Base-by-base conservation (phyloP, 1,140 invertebrate species). In the Atopsyche davidsoni region DNA sequence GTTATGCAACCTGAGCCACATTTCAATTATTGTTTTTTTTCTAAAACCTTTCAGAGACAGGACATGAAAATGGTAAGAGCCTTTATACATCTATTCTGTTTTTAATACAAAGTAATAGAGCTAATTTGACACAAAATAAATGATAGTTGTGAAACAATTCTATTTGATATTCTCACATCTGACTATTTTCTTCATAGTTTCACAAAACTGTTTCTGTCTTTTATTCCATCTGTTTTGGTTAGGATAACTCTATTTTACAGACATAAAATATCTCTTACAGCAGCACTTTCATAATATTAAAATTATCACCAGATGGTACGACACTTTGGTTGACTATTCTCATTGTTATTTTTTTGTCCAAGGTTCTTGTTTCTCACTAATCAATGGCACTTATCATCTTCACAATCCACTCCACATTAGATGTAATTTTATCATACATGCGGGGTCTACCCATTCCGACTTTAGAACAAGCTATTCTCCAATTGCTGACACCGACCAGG, bases 361-460 rank as follows among this genome's bases (percentile, higher is more conserved):
- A 19, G 7, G 19, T 21, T 14, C 38, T 25, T 7, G 28, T 23
- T 31, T 14, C 25, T 28, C 14, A 28, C 14, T 57, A 51, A 35
- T 16, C 28, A 46, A 57, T 57, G 55, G 55, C 55, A 57, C 55
- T 65, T 41, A 87, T 81, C 6, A 82, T 86, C 57, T 84, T 78
- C 57, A 77, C 73, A 51, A 90, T 86, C 87, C 87, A 89, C 31
- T 86, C 85, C 7, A 86, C 76, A 61, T 89, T 88, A 1, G 86
- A 85, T 13, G 78, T 75, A 13, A 89, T 82, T 67, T 85, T 81
- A 61, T 91, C 87, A 59, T 91, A 91, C 62, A 89, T 81, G 49
- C 87, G 68, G 1, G 87, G 87, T 54, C 86, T 65, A 46, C 86
- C 83, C 16, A 81, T 68, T n/a, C 85, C 84, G 21, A 78, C 77